A percentile compares a stretch with the other conserved stretches of the same genome.
phyloP scores from a whole-genome alignment of 37 sponge, comb jelly and placozoan species.

The Aplysina aerophoba region DNA sequence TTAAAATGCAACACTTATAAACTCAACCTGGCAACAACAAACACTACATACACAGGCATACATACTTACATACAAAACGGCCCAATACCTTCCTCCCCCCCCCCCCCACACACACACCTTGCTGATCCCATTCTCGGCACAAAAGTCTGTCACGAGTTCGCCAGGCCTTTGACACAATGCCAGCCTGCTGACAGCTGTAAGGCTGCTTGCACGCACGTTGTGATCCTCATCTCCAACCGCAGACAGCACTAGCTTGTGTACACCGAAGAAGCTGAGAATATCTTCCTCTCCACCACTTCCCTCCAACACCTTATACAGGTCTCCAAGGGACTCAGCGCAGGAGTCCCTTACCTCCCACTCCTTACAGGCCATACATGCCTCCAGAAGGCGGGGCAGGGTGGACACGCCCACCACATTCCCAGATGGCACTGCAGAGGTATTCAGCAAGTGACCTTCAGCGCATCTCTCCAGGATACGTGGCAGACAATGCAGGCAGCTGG shows the following conservation, averaged over 20 bases:
- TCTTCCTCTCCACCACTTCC: background rate
- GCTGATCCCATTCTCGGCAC: background rate
- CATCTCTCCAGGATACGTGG: background rate
- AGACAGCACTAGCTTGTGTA: conserved; percentile 5
- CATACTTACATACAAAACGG: background rate
- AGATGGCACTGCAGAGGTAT: no score
- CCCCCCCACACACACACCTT: background rate
- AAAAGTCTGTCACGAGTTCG: background rate
- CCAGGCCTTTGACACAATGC: background rate
- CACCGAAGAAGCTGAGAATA: background rate
- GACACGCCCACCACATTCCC: background rate
- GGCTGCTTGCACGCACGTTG: background rate
- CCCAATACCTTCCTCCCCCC: background rate
- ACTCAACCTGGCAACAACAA: no score
- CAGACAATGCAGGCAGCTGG: background rate
- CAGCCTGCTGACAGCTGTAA: background rate
- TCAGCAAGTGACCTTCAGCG: no score
- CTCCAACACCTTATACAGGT: background rate
- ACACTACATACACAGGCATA: background rate
- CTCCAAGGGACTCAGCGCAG: background rate
- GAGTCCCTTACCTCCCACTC: conserved; percentile 18
- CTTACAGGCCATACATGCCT: background rate
- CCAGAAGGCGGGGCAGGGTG: background rate
- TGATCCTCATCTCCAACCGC: conserved; percentile 4
- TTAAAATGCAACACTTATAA: background rate